Evolutionary conservation across 2,888 invertebrate species (phyloP).

Genomic region (Ellobium chinense): DNA sequence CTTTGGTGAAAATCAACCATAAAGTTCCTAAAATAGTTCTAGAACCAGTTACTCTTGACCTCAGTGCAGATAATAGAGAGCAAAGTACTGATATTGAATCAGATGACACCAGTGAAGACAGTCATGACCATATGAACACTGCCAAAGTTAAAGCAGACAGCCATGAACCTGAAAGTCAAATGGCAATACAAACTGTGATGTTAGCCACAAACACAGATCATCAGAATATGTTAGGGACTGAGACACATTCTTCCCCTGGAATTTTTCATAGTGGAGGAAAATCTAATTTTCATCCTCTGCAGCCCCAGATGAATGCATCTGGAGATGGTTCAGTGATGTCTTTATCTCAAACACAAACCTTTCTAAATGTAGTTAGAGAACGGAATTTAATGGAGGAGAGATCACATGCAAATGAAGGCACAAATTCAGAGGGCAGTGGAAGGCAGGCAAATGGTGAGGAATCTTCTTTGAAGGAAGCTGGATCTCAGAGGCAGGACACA

Average conservation of each 20-base stretch:
- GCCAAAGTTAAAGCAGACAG: background rate
- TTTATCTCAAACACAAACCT: no score
- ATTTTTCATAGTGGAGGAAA: background rate
- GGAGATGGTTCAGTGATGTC: no score
- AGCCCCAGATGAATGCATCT: no score
- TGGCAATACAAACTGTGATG: background rate
- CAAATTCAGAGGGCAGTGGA: background rate
- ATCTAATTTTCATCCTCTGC: background rate
- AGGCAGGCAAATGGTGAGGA: background rate
- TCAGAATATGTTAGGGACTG: background rate
- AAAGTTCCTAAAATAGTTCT: conserved; percentile 21
- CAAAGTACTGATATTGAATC: background rate
- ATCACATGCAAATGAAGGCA: background rate
- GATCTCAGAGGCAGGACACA: background rate
- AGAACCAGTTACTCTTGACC: background rate
- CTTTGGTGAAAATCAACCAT: conserved; percentile 32
- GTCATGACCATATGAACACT: background rate
- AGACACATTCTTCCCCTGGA: background rate
- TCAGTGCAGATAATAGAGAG: background rate
- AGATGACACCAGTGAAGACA: background rate
- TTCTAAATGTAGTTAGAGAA: background rate
- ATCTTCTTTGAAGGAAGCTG: background rate
- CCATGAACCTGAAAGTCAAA: background rate
- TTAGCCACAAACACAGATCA: background rate
- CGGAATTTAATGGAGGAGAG: no score